These are phyloP conservation scores for Burhinus bistriatus DNA, from an alignment of 2,113 vertebrate genomes.

Conservation along the genomic window DNA sequence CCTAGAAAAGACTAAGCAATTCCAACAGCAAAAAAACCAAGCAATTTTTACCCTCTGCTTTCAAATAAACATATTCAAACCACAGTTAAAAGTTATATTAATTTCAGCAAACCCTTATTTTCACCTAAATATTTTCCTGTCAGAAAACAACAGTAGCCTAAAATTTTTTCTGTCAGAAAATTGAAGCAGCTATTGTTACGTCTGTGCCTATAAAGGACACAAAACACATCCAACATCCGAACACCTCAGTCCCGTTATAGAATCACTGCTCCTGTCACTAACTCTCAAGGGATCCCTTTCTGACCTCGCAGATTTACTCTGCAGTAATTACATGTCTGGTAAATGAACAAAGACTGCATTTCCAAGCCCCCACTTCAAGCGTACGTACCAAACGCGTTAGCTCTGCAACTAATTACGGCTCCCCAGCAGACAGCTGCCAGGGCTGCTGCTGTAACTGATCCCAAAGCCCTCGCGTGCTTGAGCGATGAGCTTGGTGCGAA, in stretches of 20 bases:
- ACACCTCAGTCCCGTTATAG: neutral
- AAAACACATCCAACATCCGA: neutral
- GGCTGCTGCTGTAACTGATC: neutral
- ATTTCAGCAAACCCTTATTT: neutral
- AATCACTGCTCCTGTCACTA: neutral
- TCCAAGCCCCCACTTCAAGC: neutral
- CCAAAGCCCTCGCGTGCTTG: neutral
- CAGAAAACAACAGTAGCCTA: neutral
- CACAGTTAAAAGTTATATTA: neutral
- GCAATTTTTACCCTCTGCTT: neutral
- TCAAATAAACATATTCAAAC: neutral
- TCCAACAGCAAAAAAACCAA: neutral
- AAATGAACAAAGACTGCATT: neutral
- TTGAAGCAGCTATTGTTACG: neutral
- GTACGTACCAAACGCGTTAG: rapidly evolving
- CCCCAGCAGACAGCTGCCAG: neutral
- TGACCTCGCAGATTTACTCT: neutral
- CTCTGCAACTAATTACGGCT: neutral
- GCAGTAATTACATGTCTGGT: neutral
- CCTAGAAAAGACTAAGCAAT: neutral
- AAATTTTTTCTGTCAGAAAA: neutral
- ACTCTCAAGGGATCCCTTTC: neutral
- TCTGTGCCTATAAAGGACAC: neutral
- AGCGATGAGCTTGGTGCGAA: neutral
- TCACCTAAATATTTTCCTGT: neutral